Conservation (phyloP, 2,113 vertebrate species). For the Calidris pugnax region DNA sequence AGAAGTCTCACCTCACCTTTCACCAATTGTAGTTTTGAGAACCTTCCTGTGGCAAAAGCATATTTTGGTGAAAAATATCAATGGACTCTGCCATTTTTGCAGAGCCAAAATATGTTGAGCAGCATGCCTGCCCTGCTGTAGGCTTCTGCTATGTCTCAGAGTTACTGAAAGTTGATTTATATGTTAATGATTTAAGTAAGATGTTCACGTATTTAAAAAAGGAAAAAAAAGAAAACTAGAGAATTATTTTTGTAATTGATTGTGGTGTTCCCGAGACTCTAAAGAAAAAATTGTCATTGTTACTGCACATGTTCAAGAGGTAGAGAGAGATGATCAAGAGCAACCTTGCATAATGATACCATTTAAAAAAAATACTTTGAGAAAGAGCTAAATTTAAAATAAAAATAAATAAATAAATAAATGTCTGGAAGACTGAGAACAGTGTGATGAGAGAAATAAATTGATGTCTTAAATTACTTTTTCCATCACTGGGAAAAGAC, state of each 20-base stretch:
- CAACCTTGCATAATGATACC: neutral
- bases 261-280: neutral
- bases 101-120: neutral
- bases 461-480: neutral
- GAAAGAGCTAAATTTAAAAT: neutral
- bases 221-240: neutral
- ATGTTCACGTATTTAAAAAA: neutral
- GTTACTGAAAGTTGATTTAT: neutral
- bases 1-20: neutral
- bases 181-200: neutral
- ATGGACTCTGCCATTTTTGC: neutral
- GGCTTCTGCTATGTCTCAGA: neutral
- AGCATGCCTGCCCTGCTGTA: neutral
- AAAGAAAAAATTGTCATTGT: neutral
- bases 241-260: neutral
- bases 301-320: neutral
- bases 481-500: neutral
- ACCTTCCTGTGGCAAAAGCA: neutral
- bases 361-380: neutral
- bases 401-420: neutral
- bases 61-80: neutral
- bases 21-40: neutral
- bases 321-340: neutral
- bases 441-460: neutral
- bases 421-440: neutral